Percentiles rank a stretch among this genome's conserved stretches.
Conservation (phyloP, 2,888 invertebrate species). For the Phyllotreta striolata region DNA sequence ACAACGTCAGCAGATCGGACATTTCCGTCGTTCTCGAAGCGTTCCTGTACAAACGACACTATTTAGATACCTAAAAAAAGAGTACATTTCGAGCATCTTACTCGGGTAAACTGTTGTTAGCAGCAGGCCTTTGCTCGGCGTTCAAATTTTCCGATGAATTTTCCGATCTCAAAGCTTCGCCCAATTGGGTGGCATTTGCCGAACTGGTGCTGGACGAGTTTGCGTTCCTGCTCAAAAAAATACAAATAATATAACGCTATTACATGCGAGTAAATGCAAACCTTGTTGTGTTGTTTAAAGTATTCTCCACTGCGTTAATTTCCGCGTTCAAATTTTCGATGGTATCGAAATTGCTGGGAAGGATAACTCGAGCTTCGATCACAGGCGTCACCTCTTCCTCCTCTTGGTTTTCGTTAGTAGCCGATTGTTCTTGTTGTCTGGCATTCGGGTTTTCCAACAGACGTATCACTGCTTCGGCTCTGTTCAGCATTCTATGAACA, state of each 20-base stretch:
- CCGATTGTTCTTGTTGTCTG: constrained; percentile 48
- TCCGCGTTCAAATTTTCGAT: constrained; percentile 41
- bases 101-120: constrained; percentile 40
- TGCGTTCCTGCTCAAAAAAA: constrained; percentile 32
- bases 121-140: constrained; percentile 43
- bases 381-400: constrained; percentile 60
- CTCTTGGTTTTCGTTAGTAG: constrained; percentile 55
- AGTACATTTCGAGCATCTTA: constrained; percentile 24
- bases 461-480: constrained; percentile 61
- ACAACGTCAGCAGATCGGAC: constrained; percentile 66
- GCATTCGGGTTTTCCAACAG: constrained; percentile 61
- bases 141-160: constrained; percentile 52
- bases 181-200: constrained; percentile 51
- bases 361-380: constrained; percentile 60
- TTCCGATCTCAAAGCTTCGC: constrained; percentile 49
- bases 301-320: constrained; percentile 51
- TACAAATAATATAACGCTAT: constrained; percentile 19
- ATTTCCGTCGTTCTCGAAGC: constrained; percentile 64
- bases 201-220: constrained; percentile 44
- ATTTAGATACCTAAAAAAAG: background rate
- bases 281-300: constrained; percentile 48
- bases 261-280: constrained; percentile 1
- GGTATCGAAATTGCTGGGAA: constrained; percentile 54
- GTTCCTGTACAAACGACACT: constrained; percentile 43
- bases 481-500: constrained; percentile 60